phyloP scores from a whole-genome alignment of 2,113 vertebrate genomes.

The Noturus placidus region DNA sequence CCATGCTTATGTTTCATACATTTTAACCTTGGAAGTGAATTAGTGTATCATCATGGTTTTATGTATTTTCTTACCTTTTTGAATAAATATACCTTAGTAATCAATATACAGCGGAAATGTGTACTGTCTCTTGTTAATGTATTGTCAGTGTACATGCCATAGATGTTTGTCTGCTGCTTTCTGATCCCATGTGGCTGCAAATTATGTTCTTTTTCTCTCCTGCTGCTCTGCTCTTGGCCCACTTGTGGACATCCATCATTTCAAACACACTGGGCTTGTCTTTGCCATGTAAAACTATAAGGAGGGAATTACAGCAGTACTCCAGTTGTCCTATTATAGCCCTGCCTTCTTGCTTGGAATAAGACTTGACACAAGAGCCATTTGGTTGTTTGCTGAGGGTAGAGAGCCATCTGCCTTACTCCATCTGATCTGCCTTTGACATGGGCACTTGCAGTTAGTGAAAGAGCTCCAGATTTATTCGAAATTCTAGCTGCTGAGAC shows the following conservation, averaged over 20 bases:
- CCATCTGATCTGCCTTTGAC: conserved; percentile 44
- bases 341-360: conserved; percentile 50
- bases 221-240: conserved; percentile 52
- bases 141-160: conserved; percentile 28
- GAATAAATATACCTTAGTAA: background rate
- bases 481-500: conserved; percentile 45
- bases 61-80: background rate
- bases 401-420: conserved; percentile 35
- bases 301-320: conserved; percentile 54
- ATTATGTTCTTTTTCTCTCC: conserved; percentile 52
- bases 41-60: background rate
- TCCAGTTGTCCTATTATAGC: conserved; percentile 65
- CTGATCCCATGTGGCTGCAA: conserved; percentile 55
- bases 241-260: conserved; percentile 75
- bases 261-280: conserved; percentile 52
- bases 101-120: conserved; percentile 10
- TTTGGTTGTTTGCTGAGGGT: conserved; percentile 60
- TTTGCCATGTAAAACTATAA: conserved; percentile 48
- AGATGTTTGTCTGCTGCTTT: conserved; percentile 47
- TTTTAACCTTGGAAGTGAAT: background rate
- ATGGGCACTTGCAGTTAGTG: conserved; percentile 52
- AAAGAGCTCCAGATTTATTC: conserved; percentile 61
- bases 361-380: conserved; percentile 52
- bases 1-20: background rate
- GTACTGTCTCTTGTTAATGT: background rate